Base-by-base conservation (phyloP, 2,797 vertebrate genomes). In the Clarias pachynema region DNA sequence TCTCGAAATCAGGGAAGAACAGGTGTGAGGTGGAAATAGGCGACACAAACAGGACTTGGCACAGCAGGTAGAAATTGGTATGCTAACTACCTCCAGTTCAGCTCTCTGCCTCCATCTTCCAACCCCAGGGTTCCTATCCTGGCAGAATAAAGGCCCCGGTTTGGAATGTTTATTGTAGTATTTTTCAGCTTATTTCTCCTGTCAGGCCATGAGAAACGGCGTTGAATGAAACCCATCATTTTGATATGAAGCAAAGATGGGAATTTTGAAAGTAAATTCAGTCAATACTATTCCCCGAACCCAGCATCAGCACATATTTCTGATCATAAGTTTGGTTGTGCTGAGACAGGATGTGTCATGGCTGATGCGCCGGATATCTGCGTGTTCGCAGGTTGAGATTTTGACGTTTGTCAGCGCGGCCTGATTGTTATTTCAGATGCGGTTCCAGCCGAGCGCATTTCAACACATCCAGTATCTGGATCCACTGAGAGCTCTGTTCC, bases 61-160 rank as follows among this genome's bases (percentile, higher is more conserved):
- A 87, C 87, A 90, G 91, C 89, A 93, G 91, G 90, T 91, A 92
- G 82, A 91, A 91, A 92, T 90, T 87, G 85, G 85, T 84, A 86
- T 81, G 88, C 81, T 86, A 89, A 89, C 85, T 85, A 72, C 44
- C 85, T 89, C 81, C 79, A 73, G 73, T 84, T 85, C 77, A 84
- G 79, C 20, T 81, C 80, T 89, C 83, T 82, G 88, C 79, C 83
- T 87, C 80, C 68, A 88, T 81, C 80, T 86, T 84, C 79, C 75
- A 66, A 86, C 89, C 87, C 86, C 84, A 82, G 75, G 85, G 88
- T 82, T 87, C 84, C 84, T 70, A 81, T 62, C 69, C 79, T 37
- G 29, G 82, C 60, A 74, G 84, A 82, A 62, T 78, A 63, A 79
- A 79, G 77, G 59, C 62, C 59, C 26, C 29, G 65, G 83, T 79